These are phyloP conservation scores for Pygmarrhopalites habei DNA, from an alignment of 1,140 invertebrate species.

Conservation along the genomic window DNA sequence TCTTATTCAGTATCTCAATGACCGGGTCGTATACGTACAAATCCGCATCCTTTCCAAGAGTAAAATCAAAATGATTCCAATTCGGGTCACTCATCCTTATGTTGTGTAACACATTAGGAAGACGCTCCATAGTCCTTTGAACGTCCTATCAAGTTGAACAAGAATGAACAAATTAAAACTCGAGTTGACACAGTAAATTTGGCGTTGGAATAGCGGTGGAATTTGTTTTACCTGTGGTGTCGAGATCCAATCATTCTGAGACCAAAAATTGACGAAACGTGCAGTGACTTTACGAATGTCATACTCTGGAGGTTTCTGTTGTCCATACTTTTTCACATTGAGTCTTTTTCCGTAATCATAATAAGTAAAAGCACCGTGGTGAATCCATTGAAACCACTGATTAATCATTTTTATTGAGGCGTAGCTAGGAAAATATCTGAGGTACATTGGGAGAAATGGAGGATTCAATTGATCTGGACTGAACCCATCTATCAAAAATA, in stretches of 20 bases:
- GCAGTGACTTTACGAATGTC: conserved; percentile 50
- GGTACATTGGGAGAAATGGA: no score
- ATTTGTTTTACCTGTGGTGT: conserved; percentile 44
- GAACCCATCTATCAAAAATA: conserved; percentile 7
- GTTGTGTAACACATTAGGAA: conserved; percentile 48
- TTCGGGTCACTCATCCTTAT: conserved; percentile 51
- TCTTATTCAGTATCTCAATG: conserved; percentile 4
- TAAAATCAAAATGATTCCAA: conserved; percentile 65
- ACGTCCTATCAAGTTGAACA: no score
- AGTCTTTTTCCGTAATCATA: conserved; percentile 43
- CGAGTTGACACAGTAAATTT: neutral
- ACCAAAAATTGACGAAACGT: conserved; percentile 59
- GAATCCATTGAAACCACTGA: neutral
- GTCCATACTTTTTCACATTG: conserved; percentile 43
- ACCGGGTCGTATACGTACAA: conserved; percentile 52
- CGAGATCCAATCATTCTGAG: conserved; percentile 61
- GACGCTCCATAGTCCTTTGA: conserved; percentile 44
- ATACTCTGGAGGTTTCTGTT: conserved; percentile 45
- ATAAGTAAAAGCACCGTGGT: neutral
- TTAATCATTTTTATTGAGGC: neutral
- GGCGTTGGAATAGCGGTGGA: neutral
- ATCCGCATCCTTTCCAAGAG: conserved; percentile 57
- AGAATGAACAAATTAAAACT: neutral
- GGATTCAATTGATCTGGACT: neutral
- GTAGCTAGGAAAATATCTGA: no score